Evolutionary conservation across 1,140 invertebrate species (phyloP).

Genomic region (Danaus melanippus): DNA sequence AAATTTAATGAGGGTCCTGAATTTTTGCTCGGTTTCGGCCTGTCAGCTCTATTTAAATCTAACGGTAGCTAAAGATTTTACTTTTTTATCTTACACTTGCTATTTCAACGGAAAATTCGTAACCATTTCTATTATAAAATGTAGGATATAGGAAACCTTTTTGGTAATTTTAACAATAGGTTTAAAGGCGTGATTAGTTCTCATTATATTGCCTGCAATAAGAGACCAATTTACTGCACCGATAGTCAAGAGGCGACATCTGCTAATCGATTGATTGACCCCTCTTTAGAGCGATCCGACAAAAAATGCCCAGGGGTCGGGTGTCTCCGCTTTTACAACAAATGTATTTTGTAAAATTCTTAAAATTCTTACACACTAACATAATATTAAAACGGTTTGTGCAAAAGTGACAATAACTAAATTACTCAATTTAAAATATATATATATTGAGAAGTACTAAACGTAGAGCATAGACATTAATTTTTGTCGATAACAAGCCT

Average conservation of each 20-base stretch:
- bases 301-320: constrained; percentile 47
- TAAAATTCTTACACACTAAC: not conserved
- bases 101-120: constrained; percentile 6
- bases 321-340: constrained; percentile 27
- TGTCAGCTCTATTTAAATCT: constrained; percentile 41
- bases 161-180: constrained; percentile 7
- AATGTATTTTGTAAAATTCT: constrained; percentile 2
- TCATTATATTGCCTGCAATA: constrained; percentile 42
- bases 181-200: constrained; percentile 19
- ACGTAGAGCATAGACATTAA: too few relatives aligned
- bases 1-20: constrained; percentile 66
- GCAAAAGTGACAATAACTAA: too few relatives aligned
- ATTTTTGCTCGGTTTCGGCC: constrained; percentile 45
- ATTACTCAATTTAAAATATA: not conserved
- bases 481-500: too few relatives aligned
- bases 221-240: constrained; percentile 62
- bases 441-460: not conserved
- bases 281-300: constrained; percentile 43
- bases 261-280: constrained; percentile 69
- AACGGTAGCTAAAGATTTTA: constrained; percentile 12
- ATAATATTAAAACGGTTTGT: not conserved
- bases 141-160: too few relatives aligned
- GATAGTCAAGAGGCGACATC: constrained; percentile 63
- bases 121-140: constrained; percentile 3
- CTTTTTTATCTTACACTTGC: constrained; percentile 9